Conservation (phyloP, 2,888 invertebrate species). For the Agriopis leucophaearia region DNA sequence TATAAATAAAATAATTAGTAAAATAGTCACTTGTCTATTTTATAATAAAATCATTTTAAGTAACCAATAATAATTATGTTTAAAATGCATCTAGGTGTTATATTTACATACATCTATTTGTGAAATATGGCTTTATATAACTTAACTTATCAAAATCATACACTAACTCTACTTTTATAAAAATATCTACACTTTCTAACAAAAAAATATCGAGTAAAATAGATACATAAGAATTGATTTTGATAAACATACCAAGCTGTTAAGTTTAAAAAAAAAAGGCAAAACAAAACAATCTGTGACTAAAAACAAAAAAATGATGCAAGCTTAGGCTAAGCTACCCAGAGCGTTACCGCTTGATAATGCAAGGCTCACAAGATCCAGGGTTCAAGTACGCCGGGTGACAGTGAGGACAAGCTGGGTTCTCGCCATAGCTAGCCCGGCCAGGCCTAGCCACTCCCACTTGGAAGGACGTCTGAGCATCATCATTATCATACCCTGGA, state of each 20-base stretch:
- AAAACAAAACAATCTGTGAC: background rate
- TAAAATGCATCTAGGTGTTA: background rate
- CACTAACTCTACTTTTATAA: background rate
- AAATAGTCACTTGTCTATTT: too few species aligned
- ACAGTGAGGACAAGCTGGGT: slow-evolving; percentile 88
- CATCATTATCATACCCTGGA: slow-evolving; percentile 85
- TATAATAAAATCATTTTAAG: too few species aligned
- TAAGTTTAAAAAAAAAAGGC: too few species aligned
- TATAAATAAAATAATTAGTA: too few species aligned
- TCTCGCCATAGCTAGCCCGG: slow-evolving; percentile 85
- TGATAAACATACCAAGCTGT: too few species aligned
- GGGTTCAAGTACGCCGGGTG: slow-evolving; percentile 88
- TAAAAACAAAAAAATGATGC: background rate
- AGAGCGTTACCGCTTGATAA: slow-evolving; percentile 79
- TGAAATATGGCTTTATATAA: slow-evolving; percentile 11
- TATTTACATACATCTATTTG: background rate
- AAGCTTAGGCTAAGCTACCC: slow-evolving; percentile 30
- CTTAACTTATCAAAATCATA: background rate
- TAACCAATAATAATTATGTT: too few species aligned
- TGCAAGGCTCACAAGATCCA: slow-evolving; percentile 89
- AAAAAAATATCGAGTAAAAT: background rate
- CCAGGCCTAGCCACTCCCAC: slow-evolving; percentile 82
- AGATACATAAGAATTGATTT: too few species aligned
- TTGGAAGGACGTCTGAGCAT: slow-evolving; percentile 87
- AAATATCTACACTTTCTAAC: background rate